Conservation (phyloP, 2,888 invertebrate genomes). For the Priocnemis perturbator region DNA sequence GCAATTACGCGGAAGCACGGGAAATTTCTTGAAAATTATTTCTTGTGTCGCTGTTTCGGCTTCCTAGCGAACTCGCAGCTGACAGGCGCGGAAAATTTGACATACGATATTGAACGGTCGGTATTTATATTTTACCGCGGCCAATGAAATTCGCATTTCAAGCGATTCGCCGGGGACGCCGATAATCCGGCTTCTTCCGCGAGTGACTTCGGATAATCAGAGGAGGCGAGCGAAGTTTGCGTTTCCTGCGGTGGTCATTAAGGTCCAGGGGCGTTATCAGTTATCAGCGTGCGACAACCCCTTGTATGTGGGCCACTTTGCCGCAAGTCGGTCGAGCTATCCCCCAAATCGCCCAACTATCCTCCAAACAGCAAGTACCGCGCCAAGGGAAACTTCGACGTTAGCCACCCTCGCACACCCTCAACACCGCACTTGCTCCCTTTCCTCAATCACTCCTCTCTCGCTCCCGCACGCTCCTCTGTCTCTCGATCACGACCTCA, state of each 20-base stretch:
- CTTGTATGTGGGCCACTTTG: slow-evolving; percentile 53
- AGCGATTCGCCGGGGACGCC: not conserved
- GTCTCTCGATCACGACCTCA: slow-evolving; percentile 46
- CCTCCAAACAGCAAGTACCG: slow-evolving; percentile 68
- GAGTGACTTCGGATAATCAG: slow-evolving; percentile 28
- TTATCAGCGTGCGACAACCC: slow-evolving; percentile 33
- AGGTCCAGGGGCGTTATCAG: slow-evolving; percentile 35
- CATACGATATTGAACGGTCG: no score
- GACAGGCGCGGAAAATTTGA: no score
- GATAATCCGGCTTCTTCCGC: slow-evolving; percentile 12
- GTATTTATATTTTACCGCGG: no score
- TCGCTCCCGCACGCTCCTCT: slow-evolving; percentile 24
- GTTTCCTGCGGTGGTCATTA: slow-evolving; percentile 38
- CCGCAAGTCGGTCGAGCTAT: slow-evolving; percentile 62
- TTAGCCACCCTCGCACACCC: slow-evolving; percentile 55
- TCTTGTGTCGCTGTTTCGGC: no score
- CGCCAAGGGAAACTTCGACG: slow-evolving; percentile 58
- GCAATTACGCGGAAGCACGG: no score
- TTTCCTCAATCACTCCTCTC: slow-evolving; percentile 4
- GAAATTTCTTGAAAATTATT: no score
- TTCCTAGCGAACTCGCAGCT: no score
- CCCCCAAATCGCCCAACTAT: slow-evolving; percentile 65
- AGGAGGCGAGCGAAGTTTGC: slow-evolving; percentile 33
- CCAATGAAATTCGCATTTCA: not conserved
- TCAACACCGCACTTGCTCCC: slow-evolving; percentile 15